These are phyloP conservation scores for Archivesica marissinica DNA, from an alignment of 1,140 invertebrate genomes.

Conservation along the genomic window DNA sequence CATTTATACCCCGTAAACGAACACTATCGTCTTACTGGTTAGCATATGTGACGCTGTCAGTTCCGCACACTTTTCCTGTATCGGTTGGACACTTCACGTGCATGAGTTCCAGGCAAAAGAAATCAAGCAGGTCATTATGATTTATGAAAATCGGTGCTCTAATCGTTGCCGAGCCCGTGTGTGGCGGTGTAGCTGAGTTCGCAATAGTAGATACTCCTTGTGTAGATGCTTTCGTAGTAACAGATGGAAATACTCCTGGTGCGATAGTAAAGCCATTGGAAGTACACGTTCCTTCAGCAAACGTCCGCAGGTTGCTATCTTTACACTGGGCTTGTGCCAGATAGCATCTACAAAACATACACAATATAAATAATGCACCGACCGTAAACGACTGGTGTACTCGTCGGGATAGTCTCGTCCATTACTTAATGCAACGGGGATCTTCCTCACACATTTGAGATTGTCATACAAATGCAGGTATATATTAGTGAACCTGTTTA, in stretches of 20 bases:
- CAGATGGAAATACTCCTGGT: neutral
- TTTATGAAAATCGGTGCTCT: slow-evolving; percentile 10
- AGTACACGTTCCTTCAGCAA: neutral
- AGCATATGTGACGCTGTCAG: slow-evolving; percentile 29
- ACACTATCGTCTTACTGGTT: slow-evolving; percentile 25
- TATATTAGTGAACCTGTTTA: no score
- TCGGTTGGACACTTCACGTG: slow-evolving; percentile 40
- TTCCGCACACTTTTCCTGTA: slow-evolving; percentile 46
- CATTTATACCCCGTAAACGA: neutral
- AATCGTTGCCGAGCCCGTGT: slow-evolving; percentile 4
- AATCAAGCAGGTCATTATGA: slow-evolving; percentile 45
- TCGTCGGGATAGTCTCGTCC: no score
- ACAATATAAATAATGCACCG: neutral
- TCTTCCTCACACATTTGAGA: no score
- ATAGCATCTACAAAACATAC: slow-evolving; percentile 25
- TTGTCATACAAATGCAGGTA: no score
- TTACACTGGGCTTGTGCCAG: slow-evolving; percentile 24
- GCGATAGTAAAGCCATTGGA: neutral
- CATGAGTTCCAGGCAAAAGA: slow-evolving; percentile 55
- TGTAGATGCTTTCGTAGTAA: neutral
- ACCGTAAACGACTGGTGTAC: no score
- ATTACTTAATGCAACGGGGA: no score
- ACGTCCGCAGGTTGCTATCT: neutral
- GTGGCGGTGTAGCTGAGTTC: neutral
- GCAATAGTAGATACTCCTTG: neutral